Base-by-base conservation (phyloP, 2,888 invertebrate species). In the Lathronympha strigana region DNA sequence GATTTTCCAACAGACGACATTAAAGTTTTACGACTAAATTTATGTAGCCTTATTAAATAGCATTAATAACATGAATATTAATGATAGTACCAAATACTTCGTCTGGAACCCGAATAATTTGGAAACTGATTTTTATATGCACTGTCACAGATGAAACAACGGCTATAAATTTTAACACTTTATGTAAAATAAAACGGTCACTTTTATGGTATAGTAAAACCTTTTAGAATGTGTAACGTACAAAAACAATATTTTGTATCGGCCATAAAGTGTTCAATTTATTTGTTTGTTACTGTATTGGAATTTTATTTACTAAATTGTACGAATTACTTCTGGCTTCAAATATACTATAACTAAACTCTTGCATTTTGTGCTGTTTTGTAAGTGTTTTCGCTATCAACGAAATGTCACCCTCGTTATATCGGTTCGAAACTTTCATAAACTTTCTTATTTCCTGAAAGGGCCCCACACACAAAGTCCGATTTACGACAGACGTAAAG, bases 111-210 rank as follows among this genome's bases (percentile, higher is more conserved):
- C 45, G 23, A 73, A 77, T 64, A 61, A 66, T 74, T 76, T 71
- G 71, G 74, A 76, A 75, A 75, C 76, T 72, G 76, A 80, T 80
- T 83, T 80, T 84, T 83, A 86, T 83, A 71, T 75, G 71, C 62
- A 68, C 77, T 81, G 82, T 85, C 83, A 81, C 78, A 79, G 74
- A 78, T 77, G 78, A 83, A 86, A 86, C 82, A 86, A 83, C 82
- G 76, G 67, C 79, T 73, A 85, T 87, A 87, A 88, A 88, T 86
- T 86, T 73, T 72, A 78, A 80, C 75, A 76, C 76, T 86, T 83
- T 81, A 83, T 85, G 76, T 84, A 78, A 84, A 83, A 83, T 83
- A 80, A 83, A 86, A 84, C 76, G 76, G 70, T 76, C 71, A 75
- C 72, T 80, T 86, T 87, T 84, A 87, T 86, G 72, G 81, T 78